phyloP scores from a whole-genome alignment of 2,888 invertebrate species.

The Stratiomys singularior region DNA sequence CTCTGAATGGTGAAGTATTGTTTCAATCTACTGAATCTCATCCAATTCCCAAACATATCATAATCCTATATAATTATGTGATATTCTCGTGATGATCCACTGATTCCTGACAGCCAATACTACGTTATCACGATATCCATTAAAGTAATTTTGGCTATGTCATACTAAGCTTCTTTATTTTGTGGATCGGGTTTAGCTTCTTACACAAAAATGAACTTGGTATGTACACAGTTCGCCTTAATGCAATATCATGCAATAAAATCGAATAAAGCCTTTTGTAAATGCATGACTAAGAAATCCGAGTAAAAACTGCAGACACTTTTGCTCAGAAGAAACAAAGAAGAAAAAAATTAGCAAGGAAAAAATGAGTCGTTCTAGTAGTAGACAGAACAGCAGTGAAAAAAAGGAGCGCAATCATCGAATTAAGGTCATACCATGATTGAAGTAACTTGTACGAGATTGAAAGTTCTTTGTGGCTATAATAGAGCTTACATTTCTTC shows the following conservation, averaged over 20 bases:
- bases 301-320: background rate
- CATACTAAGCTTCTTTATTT: background rate
- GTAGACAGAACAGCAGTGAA: background rate
- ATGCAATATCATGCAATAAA: constrained; percentile 12
- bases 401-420: constrained; percentile 13
- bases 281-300: background rate
- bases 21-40: background rate
- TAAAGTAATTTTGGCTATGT: background rate
- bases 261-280: background rate
- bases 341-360: too few relatives aligned
- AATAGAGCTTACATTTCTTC: background rate
- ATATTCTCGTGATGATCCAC: background rate
- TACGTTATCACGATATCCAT: background rate
- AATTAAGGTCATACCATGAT: constrained; percentile 30
- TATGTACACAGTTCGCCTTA: background rate
- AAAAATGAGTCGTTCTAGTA: background rate
- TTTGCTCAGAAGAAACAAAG: background rate
- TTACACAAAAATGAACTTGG: background rate
- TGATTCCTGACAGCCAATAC: background rate
- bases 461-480: constrained; percentile 2
- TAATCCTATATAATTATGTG: background rate
- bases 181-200: background rate
- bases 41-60: background rate
- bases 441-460: constrained; percentile 11
- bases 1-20: too few relatives aligned